phyloP scores from a whole-genome alignment of 2,888 invertebrate species.

The Baccha elongata region DNA sequence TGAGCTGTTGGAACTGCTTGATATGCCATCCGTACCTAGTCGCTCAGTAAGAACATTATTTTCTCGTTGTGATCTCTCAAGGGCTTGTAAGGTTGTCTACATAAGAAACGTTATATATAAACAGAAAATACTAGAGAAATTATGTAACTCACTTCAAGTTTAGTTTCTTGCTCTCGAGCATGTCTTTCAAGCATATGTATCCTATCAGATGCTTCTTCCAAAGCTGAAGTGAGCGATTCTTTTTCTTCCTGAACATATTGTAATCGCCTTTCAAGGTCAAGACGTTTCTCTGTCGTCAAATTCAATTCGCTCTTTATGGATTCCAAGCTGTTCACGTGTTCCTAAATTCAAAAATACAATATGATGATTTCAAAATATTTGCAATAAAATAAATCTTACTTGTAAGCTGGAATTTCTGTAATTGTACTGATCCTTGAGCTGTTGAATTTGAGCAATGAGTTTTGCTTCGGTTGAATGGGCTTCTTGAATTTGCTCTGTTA shows the following conservation, averaged over 20 bases:
- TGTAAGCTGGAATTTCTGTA: conserved; percentile 90
- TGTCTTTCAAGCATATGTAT: conserved; percentile 93
- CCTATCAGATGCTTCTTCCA: conserved; percentile 95
- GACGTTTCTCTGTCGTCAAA: conserved; percentile 90
- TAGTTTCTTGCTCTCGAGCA: conserved; percentile 89
- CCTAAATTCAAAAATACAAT: conserved; percentile 83
- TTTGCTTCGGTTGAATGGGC: conserved; percentile 91
- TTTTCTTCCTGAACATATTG: conserved; percentile 90
- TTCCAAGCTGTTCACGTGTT: conserved; percentile 94
- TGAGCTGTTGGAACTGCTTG: conserved; percentile 75
- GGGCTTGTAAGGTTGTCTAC: conserved; percentile 86
- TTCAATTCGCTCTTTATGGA: conserved; percentile 94
- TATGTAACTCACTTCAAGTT: conserved; percentile 78
- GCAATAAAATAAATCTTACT: conserved; percentile 78
- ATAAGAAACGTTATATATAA: background rate
- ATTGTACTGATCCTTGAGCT: conserved; percentile 92
- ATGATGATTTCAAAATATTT: background rate
- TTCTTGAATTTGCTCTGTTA: conserved; percentile 93
- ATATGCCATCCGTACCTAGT: conserved; percentile 84
- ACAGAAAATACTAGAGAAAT: background rate
- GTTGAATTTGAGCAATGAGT: conserved; percentile 90
- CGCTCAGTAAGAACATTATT: conserved; percentile 88
- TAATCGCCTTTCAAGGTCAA: conserved; percentile 92
- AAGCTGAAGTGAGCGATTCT: conserved; percentile 89
- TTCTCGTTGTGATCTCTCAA: conserved; percentile 88